A percentile compares a stretch with the other conserved stretches of the same genome.
Conservation (phyloP, 2,113 vertebrate genomes). For the Hoplias malabaricus region DNA sequence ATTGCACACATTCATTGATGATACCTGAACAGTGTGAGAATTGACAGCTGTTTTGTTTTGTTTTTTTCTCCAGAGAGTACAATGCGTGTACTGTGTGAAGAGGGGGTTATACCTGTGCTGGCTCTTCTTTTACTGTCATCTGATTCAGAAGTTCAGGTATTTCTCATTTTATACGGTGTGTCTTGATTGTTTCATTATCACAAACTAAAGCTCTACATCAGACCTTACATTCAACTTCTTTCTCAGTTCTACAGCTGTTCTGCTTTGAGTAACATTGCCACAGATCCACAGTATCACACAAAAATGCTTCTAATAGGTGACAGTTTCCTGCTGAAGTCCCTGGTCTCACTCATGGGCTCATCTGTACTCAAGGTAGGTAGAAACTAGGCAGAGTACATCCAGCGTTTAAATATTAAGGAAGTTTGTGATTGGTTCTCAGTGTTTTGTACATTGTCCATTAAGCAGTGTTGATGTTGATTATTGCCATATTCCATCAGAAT, state of each 20-base stretch:
- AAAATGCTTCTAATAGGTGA: slow-evolving; percentile 67
- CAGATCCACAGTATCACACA: slow-evolving; percentile 61
- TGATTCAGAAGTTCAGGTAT: slow-evolving; percentile 77
- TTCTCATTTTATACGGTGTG: too few species aligned
- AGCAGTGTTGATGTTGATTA: background rate
- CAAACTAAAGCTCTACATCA: too few species aligned
- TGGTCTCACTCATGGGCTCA: slow-evolving; percentile 76
- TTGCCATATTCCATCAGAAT: slow-evolving; percentile 65
- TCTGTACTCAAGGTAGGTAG: slow-evolving; percentile 73
- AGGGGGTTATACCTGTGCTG: slow-evolving; percentile 76
- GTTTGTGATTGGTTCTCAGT: background rate
- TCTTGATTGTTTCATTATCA: too few species aligned
- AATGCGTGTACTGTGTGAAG: slow-evolving; percentile 68
- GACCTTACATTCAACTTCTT: background rate
- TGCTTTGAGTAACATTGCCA: slow-evolving; percentile 76
- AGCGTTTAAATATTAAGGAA: background rate
- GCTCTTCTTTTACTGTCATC: slow-evolving; percentile 75
- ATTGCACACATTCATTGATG: background rate
- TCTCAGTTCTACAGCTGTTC: slow-evolving; percentile 79
- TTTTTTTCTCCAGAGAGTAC: slow-evolving; percentile 71
- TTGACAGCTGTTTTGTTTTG: background rate
- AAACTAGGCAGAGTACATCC: too few species aligned
- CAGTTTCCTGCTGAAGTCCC: slow-evolving; percentile 67
- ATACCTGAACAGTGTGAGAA: too few species aligned
- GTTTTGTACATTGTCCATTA: background rate